Percentiles rank a stretch among this genome's conserved stretches.
Evolutionary conservation across 2,888 invertebrate species (phyloP).

Genomic region (Pelosia muscerda): DNA sequence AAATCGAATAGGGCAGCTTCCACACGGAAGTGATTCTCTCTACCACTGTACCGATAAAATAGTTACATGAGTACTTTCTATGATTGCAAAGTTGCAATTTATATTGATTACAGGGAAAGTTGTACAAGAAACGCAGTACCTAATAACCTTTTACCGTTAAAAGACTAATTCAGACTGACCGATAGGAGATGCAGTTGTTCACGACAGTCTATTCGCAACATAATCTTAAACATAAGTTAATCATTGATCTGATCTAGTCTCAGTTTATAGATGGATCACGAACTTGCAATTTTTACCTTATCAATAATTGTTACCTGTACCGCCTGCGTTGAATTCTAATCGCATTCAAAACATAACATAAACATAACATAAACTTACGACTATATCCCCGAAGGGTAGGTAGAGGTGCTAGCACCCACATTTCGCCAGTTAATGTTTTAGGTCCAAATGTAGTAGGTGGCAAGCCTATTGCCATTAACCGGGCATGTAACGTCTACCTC

Average conservation of each 20-base stretch:
- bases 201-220: background rate
- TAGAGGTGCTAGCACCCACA: too few species aligned
- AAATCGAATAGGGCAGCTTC: too few species aligned
- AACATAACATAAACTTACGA: too few species aligned
- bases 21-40: too few species aligned
- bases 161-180: background rate
- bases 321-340: background rate
- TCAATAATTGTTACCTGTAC: too few species aligned
- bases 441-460: too few species aligned
- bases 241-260: background rate
- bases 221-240: background rate
- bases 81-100: constrained; percentile 4
- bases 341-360: too few species aligned
- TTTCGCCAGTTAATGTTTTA: too few species aligned
- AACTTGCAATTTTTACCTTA: background rate
- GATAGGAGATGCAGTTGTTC: background rate
- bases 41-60: too few species aligned
- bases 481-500: too few species aligned
- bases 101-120: background rate
- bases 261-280: background rate
- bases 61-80: background rate
- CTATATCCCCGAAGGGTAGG: too few species aligned
- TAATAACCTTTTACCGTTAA: background rate
- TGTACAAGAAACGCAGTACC: background rate
- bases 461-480: too few species aligned